Evolutionary conservation across 1,140 invertebrate species (phyloP), one percentile per base, ranked within the genome.

Genomic region (Plectrocnemia conspersa): DNA sequence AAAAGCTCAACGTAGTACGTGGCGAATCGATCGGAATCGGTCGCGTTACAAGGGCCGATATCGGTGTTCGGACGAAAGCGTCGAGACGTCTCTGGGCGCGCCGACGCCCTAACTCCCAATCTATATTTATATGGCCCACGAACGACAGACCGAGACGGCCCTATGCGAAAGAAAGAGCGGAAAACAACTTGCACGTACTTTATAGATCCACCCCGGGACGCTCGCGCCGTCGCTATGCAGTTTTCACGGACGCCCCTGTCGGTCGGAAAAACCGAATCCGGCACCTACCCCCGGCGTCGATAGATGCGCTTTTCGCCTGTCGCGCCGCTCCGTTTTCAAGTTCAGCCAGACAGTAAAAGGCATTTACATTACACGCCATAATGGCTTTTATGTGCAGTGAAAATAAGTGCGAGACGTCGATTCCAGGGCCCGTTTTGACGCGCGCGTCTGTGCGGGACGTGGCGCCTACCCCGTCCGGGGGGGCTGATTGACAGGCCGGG

Each of bases 281-380:
- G 10, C 18, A 27, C 45, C 50, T 19, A 22, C 19, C 10, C 21
- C 13, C 16, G 18, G 18, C 11, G 22, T 11, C n/a, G 19, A 42
- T 16, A 19, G n/a, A n/a, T 10, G 2, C 11, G 21, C 1, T 6
- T 45, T 19, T 40, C 24, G 10, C 23, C 45, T 36, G 33, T 18
- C 38, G 38, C 29, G 23, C 32, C 16, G 16, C 5, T 11, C 15
- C 40, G 42, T 48, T 56, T 58, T 61, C 56, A 58, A 61, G 56
- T 58, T 57, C 55, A 61, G 54, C 40, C 55, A 49, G 54, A 57
- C 58, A 52, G 58, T 57, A 61, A 61, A 61, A 61, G 58, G 58
- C 58, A 54, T 59, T 59, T 56, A 60, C 52, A 60, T 60, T 60
- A 60, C 58, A 60, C 58, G 58, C 58, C 53, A 60, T 60, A 60